Base-by-base conservation (phyloP, 2,888 invertebrate genomes). In the Acanthosepion esculentum region DNA sequence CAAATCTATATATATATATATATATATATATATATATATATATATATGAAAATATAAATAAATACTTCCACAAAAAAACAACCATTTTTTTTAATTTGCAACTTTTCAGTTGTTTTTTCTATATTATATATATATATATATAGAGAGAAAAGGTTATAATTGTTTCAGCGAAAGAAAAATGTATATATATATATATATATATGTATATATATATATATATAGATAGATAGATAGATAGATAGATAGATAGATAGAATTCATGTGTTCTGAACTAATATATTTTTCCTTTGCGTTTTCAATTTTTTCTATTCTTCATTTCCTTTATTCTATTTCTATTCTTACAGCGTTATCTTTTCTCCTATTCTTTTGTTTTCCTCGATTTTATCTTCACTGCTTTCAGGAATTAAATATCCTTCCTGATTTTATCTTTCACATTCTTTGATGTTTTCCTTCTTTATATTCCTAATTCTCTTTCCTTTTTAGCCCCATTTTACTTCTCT, bases 81-180 rank as follows among this genome's bases (percentile, higher is more conserved):
- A n/a, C n/a, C n/a, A n/a, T n/a, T n/a, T n/a, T n/a, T n/a, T n/a
- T n/a, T n/a, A n/a, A n/a, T n/a, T n/a, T n/a, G n/a, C n/a, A n/a
- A n/a, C n/a, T n/a, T n/a, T n/a, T n/a, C n/a, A n/a, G n/a, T n/a
- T n/a, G n/a, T n/a, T n/a, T n/a, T n/a, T n/a, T n/a, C n/a, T 41
- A 41, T 41, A 41, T 41, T 41, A 41, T 41, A 41, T 41, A 41
- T 41, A 41, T 41, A 41, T 41, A 41, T 41, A 41, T 41, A 41
- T 41, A 41, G 0, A 41, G 41, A 3, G 41, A 41, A 41, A 41
- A 41, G 41, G 41, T 41, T 41, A 41, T 41, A 41, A 41, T 41
- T 41, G 3, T 3, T 2, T 3, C 10, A 64, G 0, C 0, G 5
- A n/a, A n/a, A n/a, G n/a, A n/a, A n/a, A n/a, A n/a, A 64, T 26